phyloP scores from a whole-genome alignment of 2,797 vertebrate genomes.

The Amblyopsis hoosieri region DNA sequence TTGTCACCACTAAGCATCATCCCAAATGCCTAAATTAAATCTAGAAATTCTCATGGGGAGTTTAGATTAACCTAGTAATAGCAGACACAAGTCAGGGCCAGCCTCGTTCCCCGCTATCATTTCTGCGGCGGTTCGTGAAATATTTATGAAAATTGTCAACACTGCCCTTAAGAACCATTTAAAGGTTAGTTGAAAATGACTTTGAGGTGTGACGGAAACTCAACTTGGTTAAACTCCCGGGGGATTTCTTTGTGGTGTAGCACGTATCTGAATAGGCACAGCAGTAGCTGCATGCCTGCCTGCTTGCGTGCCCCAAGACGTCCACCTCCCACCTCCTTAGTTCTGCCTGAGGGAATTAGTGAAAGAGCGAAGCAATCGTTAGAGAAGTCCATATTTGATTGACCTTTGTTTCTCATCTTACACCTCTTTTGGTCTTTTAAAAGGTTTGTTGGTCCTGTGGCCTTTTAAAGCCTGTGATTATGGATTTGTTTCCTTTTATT shows the following conservation, averaged over 20 bases:
- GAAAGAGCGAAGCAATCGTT: constrained; percentile 73
- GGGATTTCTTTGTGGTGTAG: constrained; percentile 28
- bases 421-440: constrained; percentile 74
- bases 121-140: constrained; percentile 60
- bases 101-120: constrained; percentile 54
- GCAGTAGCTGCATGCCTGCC: constrained; percentile 41
- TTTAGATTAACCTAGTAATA: constrained; percentile 82
- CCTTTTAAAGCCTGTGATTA: constrained; percentile 76
- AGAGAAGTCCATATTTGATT: constrained; percentile 77
- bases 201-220: constrained; percentile 37
- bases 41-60: constrained; percentile 83
- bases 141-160: constrained; percentile 69
- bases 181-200: constrained; percentile 51
- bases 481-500: constrained; percentile 73
- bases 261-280: constrained; percentile 26
- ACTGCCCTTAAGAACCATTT: constrained; percentile 53
- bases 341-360: constrained; percentile 68
- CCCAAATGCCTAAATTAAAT: constrained; percentile 87
- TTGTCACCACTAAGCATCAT: constrained; percentile 82
- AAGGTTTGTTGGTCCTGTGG: constrained; percentile 75
- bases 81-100: constrained; percentile 52
- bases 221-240: constrained; percentile 46
- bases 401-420: constrained; percentile 76
- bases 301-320: constrained; percentile 11
- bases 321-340: constrained; percentile 1